A percentile compares a stretch with the other conserved stretches of the same genome.
Evolutionary conservation across 2,888 invertebrate species (phyloP).

Genomic region (Syrphus vitripennis): DNA sequence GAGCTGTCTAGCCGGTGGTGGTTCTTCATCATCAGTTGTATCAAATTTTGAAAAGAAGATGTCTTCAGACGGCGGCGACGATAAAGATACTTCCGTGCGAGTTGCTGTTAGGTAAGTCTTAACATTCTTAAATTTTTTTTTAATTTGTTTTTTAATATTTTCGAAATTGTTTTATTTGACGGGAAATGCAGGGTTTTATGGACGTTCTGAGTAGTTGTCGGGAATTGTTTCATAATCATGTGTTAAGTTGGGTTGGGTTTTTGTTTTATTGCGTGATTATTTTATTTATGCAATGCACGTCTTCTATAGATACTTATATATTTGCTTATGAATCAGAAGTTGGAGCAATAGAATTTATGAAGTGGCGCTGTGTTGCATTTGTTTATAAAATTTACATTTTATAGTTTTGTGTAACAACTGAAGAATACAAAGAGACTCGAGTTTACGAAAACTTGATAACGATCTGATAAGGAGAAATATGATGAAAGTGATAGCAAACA

Average conservation of each 20-base stretch:
- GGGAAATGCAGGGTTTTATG: constrained; percentile 16
- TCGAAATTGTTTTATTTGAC: not conserved
- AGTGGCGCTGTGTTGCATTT: constrained; percentile 6
- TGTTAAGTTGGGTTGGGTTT: constrained; percentile 14
- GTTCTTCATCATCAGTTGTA: constrained; percentile 32
- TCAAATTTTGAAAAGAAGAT: constrained; percentile 66
- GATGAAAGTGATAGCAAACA: not conserved
- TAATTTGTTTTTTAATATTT: not conserved
- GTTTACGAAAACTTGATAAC: not conserved
- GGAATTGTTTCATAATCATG: constrained; percentile 21
- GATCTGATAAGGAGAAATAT: not conserved
- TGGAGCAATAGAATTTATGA: not conserved
- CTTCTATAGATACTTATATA: not conserved
- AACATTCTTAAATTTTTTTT: not conserved
- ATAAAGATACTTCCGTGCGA: constrained; percentile 67
- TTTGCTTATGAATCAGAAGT: not conserved
- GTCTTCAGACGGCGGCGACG: constrained; percentile 67
- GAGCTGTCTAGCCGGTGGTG: constrained; percentile 38
- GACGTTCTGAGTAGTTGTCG: constrained; percentile 4
- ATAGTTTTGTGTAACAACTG: constrained; percentile 1
- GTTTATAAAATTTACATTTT: not conserved
- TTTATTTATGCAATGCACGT: not conserved
- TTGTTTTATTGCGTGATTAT: not conserved
- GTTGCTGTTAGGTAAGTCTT: constrained; percentile 65
- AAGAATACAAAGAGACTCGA: not conserved